Base-by-base conservation (phyloP, 2,888 invertebrate genomes). In the Mimachlamys varia region DNA sequence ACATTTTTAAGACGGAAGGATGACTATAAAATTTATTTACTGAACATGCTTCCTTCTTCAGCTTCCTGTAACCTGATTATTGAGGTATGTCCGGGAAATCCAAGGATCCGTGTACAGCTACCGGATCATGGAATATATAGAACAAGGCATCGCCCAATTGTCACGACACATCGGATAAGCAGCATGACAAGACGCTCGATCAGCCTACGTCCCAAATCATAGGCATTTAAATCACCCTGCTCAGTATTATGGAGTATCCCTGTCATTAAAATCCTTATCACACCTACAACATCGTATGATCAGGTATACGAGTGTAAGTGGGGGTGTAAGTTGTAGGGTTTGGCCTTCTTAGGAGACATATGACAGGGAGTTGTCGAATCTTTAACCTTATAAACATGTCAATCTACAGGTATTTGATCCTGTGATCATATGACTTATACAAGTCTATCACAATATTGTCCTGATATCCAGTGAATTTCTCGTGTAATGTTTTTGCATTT, bases 221-320 rank as follows among this genome's bases (percentile, higher is more conserved):
- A 62, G 62, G 62, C 22, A 62, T 62, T 62, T 62, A 62, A 62
- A 62, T 62, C 62, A 44, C 44, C 44, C 44, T 22, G 7, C 2
- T 62, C 17, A 62, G n/a, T n/a, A 62, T 62, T 22, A 62, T 62
- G 10, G 19, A 7, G 62, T 62, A n/a, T 53, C 22, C 62, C 62
- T 62, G 62, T 62, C 62, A 62, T n/a, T 62, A 62, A 62, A 62
- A 62, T 62, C 62, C n/a, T 62, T 62, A 62, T n/a, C 62, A 62
- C n/a, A 62, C 62, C 4, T 62, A 62, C 62, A 62, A 44, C 44
- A 44, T 44, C 44, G 7, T 44, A 44, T 44, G 44, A 44, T 44
- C 44, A 44, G 44, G 62, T 62, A 62, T 62, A 22, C 10, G 22
- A 22, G n/a, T 62, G n/a, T 62, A 62, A 62, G 44, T 62, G 17